phyloP scores from a whole-genome alignment of 1,140 invertebrate genomes.

The Amphibalanus amphitrite region DNA sequence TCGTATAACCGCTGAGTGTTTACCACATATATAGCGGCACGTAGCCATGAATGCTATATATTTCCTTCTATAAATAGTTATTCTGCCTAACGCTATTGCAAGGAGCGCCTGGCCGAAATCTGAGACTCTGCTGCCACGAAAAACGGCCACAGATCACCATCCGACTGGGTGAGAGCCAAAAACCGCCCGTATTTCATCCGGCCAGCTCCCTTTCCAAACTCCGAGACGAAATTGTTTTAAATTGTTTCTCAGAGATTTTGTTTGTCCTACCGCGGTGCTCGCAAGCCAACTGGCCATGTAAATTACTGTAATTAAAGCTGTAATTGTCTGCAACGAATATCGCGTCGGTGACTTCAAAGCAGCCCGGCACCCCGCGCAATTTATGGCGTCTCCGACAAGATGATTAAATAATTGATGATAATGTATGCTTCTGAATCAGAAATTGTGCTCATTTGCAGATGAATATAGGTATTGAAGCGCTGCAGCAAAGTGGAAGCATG shows the following conservation, averaged over 20 bases:
- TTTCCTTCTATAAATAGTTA: too few relatives aligned
- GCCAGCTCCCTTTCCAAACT: neutral
- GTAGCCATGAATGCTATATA: too few relatives aligned
- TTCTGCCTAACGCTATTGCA: too few relatives aligned
- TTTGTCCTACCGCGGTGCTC: neutral
- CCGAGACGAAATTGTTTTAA: neutral
- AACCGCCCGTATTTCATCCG: too few relatives aligned
- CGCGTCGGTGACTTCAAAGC: neutral
- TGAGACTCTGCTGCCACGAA: too few relatives aligned
- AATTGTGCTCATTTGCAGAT: neutral
- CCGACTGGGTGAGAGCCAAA: too few relatives aligned
- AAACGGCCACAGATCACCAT: too few relatives aligned
- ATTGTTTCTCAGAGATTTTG: neutral
- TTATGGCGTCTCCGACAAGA: neutral
- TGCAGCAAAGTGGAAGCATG: neutral
- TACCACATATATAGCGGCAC: too few relatives aligned
- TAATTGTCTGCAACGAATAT: neutral
- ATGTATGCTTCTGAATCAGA: neutral
- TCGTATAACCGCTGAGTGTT: too few relatives aligned
- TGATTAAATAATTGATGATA: conserved; percentile 2
- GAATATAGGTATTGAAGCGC: neutral
- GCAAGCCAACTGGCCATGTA: neutral
- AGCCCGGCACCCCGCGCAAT: neutral
- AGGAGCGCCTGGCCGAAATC: too few relatives aligned
- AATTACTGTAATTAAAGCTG: neutral